Conservation (phyloP, 2,113 vertebrate genomes). For the Mungos mungo region DNA sequence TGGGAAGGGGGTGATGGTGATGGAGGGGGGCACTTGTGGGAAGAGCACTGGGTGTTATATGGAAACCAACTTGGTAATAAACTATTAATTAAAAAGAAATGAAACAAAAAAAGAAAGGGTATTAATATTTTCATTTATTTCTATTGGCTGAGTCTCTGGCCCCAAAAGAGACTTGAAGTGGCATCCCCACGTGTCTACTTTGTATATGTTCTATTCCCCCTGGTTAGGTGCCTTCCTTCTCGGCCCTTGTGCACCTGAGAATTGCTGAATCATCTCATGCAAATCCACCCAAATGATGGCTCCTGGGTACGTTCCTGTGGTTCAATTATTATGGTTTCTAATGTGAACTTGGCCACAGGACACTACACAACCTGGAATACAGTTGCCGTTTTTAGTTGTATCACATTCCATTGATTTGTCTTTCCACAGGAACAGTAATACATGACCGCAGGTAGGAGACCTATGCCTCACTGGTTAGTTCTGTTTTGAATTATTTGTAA, state of each 20-base stretch:
- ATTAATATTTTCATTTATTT: conserved; percentile 37
- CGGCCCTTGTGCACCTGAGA: conserved; percentile 24
- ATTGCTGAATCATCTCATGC: conserved; percentile 12
- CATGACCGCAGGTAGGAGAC: background rate
- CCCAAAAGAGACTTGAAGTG: background rate
- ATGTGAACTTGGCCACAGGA: background rate
- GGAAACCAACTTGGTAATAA: too few species aligned
- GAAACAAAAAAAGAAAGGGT: too few species aligned
- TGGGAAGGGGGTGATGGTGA: too few species aligned
- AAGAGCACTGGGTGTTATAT: too few species aligned
- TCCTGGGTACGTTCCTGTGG: background rate
- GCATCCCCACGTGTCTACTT: background rate
- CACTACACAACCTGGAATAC: background rate
- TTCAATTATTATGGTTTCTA: background rate
- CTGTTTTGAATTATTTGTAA: background rate
- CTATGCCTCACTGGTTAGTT: background rate
- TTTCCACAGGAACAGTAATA: background rate
- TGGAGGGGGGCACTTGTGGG: too few species aligned
- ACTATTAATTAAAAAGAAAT: too few species aligned
- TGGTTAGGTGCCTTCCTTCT: background rate
- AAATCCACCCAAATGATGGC: conserved; percentile 2
- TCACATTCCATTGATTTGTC: background rate
- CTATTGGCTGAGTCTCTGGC: background rate
- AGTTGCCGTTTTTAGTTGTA: background rate
- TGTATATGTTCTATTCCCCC: background rate